Base-by-base conservation (phyloP, 1,140 invertebrate genomes). In the Halesus radiatus region DNA sequence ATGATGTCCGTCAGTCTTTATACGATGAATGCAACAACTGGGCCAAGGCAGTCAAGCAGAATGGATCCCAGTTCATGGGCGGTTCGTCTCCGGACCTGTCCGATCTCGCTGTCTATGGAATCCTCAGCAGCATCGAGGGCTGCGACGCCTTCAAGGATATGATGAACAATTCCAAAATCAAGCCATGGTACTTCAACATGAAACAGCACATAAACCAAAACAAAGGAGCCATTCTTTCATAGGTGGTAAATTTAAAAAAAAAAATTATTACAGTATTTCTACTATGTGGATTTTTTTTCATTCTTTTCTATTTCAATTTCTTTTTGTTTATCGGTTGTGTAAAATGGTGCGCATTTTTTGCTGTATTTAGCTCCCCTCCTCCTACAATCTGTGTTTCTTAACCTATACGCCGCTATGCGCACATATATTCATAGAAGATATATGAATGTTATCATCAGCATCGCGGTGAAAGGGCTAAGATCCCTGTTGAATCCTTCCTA, bases 81-180 rank as follows among this genome's bases (percentile, higher is more conserved):
- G 98, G 98, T 1, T 88, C 93, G 15, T 87, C 93, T 84, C 98
- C 98, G 13, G 95, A 99, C 87, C 90, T 99, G 6, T 95, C 98
- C 3, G 98, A 99, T 91, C 90, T 99, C 62, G 93, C 97, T 6
- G 95, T 99, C 0, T 99, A 96, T 88, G 98, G 98, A 15, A 93
- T 98, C 13, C 89, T 99, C 3, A 96, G 93, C 84, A 98, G 98
- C 85, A 98, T 99, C 85, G 97, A 99, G 90, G 98, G 98, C 0
- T 99, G 97, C 85, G 84, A 91, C 68, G 97, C 98, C 4, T 99
- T 99, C 87, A 88, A 94, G 84, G 98, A 99, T 86, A 88, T 96
- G 23, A 82, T 92, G 18, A 76, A 88, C n/a, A 90, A 96, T 85
- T 96, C 96, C 1, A 92, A 93, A 70, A 93, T 98, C 74, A 88